These are phyloP conservation scores for Tolypeutes matacus DNA, from an alignment of 2,797 vertebrate species.

Conservation along the genomic window DNA sequence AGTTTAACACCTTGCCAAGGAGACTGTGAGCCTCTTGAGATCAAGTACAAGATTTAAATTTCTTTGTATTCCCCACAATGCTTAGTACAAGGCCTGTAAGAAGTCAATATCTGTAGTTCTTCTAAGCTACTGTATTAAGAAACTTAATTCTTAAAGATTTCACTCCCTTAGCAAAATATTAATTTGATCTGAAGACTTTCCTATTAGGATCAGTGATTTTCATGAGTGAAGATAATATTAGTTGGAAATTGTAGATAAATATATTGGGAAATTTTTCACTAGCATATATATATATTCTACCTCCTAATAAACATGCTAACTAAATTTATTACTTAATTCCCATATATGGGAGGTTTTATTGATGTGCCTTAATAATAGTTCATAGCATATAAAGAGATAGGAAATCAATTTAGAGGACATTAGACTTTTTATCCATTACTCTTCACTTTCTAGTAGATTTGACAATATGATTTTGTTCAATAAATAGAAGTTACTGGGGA, in stretches of 20 bases:
- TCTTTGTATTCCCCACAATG: not conserved
- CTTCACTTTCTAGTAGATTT: constrained; percentile 60
- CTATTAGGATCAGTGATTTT: constrained; percentile 43
- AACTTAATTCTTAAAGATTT: constrained; percentile 47
- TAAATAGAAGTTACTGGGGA: constrained; percentile 58
- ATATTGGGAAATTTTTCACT: constrained; percentile 19
- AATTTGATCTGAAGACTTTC: constrained; percentile 51
- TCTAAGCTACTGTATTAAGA: not conserved
- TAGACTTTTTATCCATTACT: constrained; percentile 58
- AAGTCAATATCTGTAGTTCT: not conserved
- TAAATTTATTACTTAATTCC: constrained; percentile 53
- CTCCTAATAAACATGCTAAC: constrained; percentile 6
- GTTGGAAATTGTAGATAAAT: constrained; percentile 30
- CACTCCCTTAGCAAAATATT: constrained; percentile 48
- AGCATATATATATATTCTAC: constrained; percentile 11
- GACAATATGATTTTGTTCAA: constrained; percentile 56
- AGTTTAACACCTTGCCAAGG: constrained; percentile 6
- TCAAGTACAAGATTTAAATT: not conserved
- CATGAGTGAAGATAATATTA: constrained; percentile 38
- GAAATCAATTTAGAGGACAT: constrained; percentile 52
- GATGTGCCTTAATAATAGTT: constrained; percentile 50
- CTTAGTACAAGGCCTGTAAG: not conserved
- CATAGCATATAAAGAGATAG: constrained; percentile 32
- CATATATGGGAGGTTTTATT: constrained; percentile 20
- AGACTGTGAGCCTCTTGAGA: not conserved